These are phyloP conservation scores for Gadus macrocephalus DNA, from an alignment of 2,113 vertebrate species.

Conservation along the genomic window DNA sequence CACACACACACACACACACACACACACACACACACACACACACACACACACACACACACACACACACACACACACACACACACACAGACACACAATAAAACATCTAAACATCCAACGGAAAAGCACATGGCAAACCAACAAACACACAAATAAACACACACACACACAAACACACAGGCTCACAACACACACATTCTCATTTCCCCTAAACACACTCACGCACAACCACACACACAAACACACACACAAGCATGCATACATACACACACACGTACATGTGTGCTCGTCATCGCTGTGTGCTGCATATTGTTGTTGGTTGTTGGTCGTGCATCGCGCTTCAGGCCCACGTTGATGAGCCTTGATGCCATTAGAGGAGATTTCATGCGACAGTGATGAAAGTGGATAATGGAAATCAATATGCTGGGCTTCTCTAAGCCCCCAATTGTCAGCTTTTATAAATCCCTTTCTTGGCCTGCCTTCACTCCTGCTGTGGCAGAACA, in stretches of 20 bases:
- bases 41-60: background rate
- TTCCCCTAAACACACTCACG: background rate
- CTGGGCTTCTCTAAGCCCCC: constrained; percentile 42
- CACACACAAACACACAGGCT: background rate
- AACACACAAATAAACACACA: background rate
- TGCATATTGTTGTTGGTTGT: constrained; percentile 22
- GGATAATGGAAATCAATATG: constrained; percentile 63
- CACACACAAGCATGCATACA: background rate
- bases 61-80: background rate
- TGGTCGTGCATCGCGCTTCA: constrained; percentile 8
- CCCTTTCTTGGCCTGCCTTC: constrained; percentile 5
- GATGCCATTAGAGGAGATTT: constrained; percentile 59
- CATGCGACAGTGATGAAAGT: constrained; percentile 56
- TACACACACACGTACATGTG: background rate
- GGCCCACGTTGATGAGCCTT: constrained; percentile 47
- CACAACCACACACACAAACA: too few species aligned
- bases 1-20: constrained; percentile 6
- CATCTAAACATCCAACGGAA: too few species aligned
- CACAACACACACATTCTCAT: background rate
- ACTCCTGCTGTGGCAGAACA: background rate
- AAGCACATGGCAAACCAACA: background rate
- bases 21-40: background rate
- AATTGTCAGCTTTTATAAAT: constrained; percentile 58
- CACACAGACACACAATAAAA: background rate
- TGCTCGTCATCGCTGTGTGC: constrained; percentile 1